Percentiles rank a stretch among this genome's conserved stretches.
phyloP scores from a whole-genome alignment of 1,140 invertebrate species.

The Cherax destructor region DNA sequence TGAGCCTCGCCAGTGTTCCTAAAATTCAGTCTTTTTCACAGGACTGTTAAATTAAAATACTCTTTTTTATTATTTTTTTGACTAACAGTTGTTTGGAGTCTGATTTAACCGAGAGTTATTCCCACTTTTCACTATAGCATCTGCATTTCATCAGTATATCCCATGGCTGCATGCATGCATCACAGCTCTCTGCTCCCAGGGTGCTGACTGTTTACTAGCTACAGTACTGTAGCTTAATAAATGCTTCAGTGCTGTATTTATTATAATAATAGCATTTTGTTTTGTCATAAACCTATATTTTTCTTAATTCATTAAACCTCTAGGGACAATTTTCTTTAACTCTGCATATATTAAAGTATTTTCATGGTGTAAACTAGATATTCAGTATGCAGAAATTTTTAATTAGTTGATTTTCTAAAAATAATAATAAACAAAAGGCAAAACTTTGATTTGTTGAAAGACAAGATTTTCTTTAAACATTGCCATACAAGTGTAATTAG shows the following conservation, averaged over 20 bases:
- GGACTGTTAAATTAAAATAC: not conserved
- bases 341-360: too few relatives aligned
- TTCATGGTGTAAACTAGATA: too few relatives aligned
- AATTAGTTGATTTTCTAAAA: too few relatives aligned
- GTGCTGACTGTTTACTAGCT: constrained; percentile 10
- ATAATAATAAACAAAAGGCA: too few relatives aligned
- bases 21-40: not conserved
- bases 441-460: not conserved
- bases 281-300: not conserved
- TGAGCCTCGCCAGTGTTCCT: constrained; percentile 11
- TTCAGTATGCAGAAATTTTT: too few relatives aligned
- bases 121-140: not conserved
- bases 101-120: not conserved
- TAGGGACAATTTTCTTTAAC: too few relatives aligned
- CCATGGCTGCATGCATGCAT: constrained; percentile 45
- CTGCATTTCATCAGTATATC: constrained; percentile 2
- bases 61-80: not conserved
- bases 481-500: too few relatives aligned
- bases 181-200: constrained; percentile 1
- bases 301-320: too few relatives aligned
- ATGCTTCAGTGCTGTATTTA: not conserved
- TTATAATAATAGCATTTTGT: not conserved
- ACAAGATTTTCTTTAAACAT: too few relatives aligned
- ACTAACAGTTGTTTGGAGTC: constrained; percentile 14
- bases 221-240: not conserved